phyloP scores from a whole-genome alignment of 2,797 vertebrate species.

The Apogon talboti region DNA sequence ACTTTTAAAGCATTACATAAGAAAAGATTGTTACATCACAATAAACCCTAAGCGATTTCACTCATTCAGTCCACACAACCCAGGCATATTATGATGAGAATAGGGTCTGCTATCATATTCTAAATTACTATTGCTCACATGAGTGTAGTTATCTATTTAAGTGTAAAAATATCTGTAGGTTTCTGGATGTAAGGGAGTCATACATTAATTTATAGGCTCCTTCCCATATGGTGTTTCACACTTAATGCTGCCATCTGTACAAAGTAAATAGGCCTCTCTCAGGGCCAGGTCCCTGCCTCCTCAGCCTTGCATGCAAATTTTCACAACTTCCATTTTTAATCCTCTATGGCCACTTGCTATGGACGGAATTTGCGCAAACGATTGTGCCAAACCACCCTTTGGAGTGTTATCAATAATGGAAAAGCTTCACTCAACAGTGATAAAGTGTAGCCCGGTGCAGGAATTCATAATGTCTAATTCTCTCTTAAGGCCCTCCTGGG shows the following conservation, averaged over 20 bases:
- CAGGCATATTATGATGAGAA: too few relatives aligned
- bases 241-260: conserved; percentile 2
- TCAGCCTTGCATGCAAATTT: conserved; percentile 9
- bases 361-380: conserved; percentile 18
- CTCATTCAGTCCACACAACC: too few relatives aligned
- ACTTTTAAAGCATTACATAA: too few relatives aligned
- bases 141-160: too few relatives aligned
- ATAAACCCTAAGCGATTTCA: too few relatives aligned
- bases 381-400: conserved; percentile 9
- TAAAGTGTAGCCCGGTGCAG: conserved; percentile 16
- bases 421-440: conserved; percentile 36
- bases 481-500: conserved; percentile 82
- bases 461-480: conserved; percentile 50
- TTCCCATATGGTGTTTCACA: conserved; percentile 1
- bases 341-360: conserved; percentile 8
- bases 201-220: conserved; percentile 9
- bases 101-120: too few relatives aligned
- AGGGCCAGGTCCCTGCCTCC: conserved; percentile 7
- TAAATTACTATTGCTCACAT: too few relatives aligned
- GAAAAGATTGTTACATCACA: too few relatives aligned
- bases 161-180: too few relatives aligned
- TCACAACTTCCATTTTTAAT: conserved; percentile 7
- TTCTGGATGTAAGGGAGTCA: background rate
- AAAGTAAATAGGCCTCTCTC: conserved; percentile 7
- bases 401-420: conserved; percentile 31